Conservation (phyloP, 2,888 invertebrate species). For the Drosophila ezoana region DNA sequence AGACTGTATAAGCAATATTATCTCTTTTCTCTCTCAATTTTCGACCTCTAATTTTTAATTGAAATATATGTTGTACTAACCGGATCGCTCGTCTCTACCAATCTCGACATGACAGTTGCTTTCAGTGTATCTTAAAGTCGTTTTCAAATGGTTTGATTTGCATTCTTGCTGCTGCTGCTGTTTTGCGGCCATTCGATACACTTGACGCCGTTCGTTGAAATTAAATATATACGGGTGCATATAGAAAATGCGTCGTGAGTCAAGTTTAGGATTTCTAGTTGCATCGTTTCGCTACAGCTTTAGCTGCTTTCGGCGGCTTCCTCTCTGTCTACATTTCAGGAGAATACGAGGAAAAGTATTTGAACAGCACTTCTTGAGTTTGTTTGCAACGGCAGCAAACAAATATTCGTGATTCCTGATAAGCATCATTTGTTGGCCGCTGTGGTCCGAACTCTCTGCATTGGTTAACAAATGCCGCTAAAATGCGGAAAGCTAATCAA, state of each 20-base stretch:
- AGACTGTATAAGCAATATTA: too few species aligned
- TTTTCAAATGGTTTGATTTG: neutral
- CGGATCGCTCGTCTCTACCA: too few species aligned
- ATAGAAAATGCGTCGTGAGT: slow-evolving; percentile 81
- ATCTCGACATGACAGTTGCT: too few species aligned
- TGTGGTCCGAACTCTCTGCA: slow-evolving; percentile 51
- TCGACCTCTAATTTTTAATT: neutral
- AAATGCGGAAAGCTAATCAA: slow-evolving; percentile 83
- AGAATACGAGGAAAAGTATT: slow-evolving; percentile 61
- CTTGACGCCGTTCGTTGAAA: slow-evolving; percentile 69
- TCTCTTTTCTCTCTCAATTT: neutral
- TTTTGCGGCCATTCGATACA: slow-evolving; percentile 73
- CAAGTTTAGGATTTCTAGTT: slow-evolving; percentile 77
- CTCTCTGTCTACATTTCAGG: slow-evolving; percentile 26
- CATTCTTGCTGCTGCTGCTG: slow-evolving; percentile 13
- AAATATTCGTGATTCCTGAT: slow-evolving; percentile 85
- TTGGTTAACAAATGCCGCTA: slow-evolving; percentile 71
- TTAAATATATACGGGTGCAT: slow-evolving; percentile 64
- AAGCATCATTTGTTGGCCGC: slow-evolving; percentile 79
- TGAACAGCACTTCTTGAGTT: slow-evolving; percentile 81
- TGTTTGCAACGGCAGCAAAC: slow-evolving; percentile 71
- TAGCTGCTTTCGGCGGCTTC: slow-evolving; percentile 9
- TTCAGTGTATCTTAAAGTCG: slow-evolving; percentile 24
- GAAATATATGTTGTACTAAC: too few species aligned
- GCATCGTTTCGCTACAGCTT: slow-evolving; percentile 46